These are phyloP conservation scores for Microtus montanus DNA, from an alignment of 2,113 vertebrate species.

Conservation along the genomic window DNA sequence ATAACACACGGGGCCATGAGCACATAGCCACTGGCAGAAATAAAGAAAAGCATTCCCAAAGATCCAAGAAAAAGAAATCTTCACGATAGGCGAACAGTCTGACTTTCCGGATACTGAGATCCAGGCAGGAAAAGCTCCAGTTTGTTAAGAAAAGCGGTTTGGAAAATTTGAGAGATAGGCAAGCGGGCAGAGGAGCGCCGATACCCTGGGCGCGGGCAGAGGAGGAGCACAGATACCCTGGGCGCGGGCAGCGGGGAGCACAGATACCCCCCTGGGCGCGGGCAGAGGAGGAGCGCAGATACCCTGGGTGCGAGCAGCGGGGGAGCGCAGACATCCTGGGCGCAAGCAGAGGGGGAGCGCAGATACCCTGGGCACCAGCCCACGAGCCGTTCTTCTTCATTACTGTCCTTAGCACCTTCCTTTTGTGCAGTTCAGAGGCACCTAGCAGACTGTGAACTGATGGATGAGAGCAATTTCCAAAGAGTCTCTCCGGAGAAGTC, in stretches of 20 bases:
- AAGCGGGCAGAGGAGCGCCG: not conserved
- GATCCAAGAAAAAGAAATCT: not conserved
- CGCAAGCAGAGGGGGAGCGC: too few relatives aligned
- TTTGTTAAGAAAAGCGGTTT: conserved; percentile 4
- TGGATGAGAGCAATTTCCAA: conserved; percentile 38
- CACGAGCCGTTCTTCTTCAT: not conserved
- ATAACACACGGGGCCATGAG: too few relatives aligned
- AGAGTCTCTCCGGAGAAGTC: not conserved
- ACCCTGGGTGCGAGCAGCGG: too few relatives aligned
- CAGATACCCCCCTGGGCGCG: too few relatives aligned
- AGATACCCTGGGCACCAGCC: not conserved
- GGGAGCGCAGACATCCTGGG: too few relatives aligned
- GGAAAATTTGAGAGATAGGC: not conserved
- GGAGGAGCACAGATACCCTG: not conserved
- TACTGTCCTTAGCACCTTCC: not conserved
- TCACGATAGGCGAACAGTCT: not conserved
- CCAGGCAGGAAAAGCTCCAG: not conserved
- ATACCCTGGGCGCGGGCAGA: too few relatives aligned
- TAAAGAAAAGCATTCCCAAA: not conserved
- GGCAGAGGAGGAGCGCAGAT: too few relatives aligned
- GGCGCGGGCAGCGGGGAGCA: too few relatives aligned
- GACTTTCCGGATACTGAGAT: not conserved
- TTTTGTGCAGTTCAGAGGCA: conserved; percentile 23
- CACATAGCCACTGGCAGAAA: not conserved
- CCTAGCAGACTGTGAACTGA: not conserved